Evolutionary conservation across 2,888 invertebrate genomes (phyloP), one percentile per base, ranked within the genome.

Genomic region (Lycophotia porphyrea): DNA sequence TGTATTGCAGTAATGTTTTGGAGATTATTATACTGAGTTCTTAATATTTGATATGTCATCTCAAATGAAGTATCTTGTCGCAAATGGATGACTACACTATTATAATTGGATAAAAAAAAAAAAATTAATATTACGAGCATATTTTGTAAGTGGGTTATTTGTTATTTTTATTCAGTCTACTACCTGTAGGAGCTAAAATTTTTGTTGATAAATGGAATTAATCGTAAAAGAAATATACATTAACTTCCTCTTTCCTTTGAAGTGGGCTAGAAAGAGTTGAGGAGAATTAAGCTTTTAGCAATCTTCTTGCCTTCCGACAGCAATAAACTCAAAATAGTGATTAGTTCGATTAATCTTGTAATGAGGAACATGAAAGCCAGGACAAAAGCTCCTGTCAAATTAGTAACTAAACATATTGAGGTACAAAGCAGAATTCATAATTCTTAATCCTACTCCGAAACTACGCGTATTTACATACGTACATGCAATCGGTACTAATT

Each of bases 391-490:
- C 18, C 24, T 15, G 55, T 27, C 18, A 55, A 64, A 42, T 60
- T 34, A 42, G 39, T 42, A 49, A 58, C 27, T 21, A 47, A 3
- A 55, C 24, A 55, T n/a, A 24, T 80, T 21, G 8, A n/a, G 9
- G 44, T 61, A 34, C 27, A 80, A 27, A 61, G 5, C 7, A 31
- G 31, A 15, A 9, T 8, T 55, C 39, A 21, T 34, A 74, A 1
- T 47, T 64, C 13, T 15, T 1, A 15, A 64, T 27, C 15, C n/a
- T 49, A 64, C 63, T 55, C 11, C 39, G 0, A 42, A 63, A n/a
- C 39, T 42, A 34, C 27, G 52, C 82, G 39, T 76, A 82, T 76
- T 39, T 52, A 81, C 31, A 1, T 24, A 55, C 0, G 52, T 55
- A 18, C 27, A 58, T 34, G 42, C 1, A 31, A 60, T 77, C 15